Evolutionary conservation across 2,797 vertebrate species (phyloP).

Genomic region (Chelon auratus): DNA sequence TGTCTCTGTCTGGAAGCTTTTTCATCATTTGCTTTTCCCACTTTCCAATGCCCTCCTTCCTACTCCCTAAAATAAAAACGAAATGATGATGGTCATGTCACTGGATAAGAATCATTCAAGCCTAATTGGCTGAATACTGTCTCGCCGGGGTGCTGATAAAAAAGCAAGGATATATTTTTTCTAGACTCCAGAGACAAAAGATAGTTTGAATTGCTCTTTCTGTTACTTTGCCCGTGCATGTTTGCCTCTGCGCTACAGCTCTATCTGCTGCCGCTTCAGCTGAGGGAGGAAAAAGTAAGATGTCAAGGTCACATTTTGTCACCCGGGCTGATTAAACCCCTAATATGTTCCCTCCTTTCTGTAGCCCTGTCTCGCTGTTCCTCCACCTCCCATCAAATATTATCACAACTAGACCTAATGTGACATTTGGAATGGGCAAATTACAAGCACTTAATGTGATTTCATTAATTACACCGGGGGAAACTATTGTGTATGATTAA

Average conservation of each 20-base stretch:
- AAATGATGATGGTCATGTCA: constrained; percentile 58
- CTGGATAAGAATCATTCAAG: constrained; percentile 67
- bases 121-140: constrained; percentile 67
- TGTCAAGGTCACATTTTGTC: constrained; percentile 74
- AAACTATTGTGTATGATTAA: constrained; percentile 64
- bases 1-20: constrained; percentile 68
- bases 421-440: constrained; percentile 74
- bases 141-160: constrained; percentile 48
- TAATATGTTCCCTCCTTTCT: constrained; percentile 42
- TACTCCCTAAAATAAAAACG: constrained; percentile 55
- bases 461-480: constrained; percentile 66
- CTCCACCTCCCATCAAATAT: constrained; percentile 65
- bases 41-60: constrained; percentile 58
- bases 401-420: constrained; percentile 69
- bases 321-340: constrained; percentile 72
- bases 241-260: constrained; percentile 43
- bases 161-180: constrained; percentile 30
- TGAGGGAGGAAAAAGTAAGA: constrained; percentile 41
- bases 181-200: constrained; percentile 52
- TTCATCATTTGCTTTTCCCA: constrained; percentile 60
- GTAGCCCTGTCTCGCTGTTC: constrained; percentile 40
- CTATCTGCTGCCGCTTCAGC: constrained; percentile 33
- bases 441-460: constrained; percentile 70
- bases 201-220: constrained; percentile 68
- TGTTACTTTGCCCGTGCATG: constrained; percentile 43